phyloP scores from a whole-genome alignment of 2,797 vertebrate genomes.

The Parauchenoglanis punctatus region DNA sequence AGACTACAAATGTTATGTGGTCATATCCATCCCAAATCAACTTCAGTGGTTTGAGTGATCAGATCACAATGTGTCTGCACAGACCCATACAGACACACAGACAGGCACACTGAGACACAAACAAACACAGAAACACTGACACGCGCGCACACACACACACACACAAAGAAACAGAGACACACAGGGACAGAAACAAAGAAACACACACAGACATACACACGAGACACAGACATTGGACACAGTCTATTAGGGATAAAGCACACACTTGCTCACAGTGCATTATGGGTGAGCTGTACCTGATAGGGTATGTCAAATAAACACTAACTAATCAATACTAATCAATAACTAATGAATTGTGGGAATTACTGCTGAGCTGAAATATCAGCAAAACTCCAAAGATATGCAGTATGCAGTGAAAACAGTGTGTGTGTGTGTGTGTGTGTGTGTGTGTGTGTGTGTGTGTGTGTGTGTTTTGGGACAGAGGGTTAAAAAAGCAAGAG shows the following conservation, averaged over 20 bases:
- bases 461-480: background rate
- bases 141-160: background rate
- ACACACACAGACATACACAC: background rate
- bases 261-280: background rate
- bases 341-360: background rate
- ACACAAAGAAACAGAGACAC: background rate
- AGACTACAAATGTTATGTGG: no score
- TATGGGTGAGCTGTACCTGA: background rate
- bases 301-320: background rate
- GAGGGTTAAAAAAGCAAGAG: background rate
- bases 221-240: background rate
- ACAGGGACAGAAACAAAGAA: background rate
- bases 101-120: background rate
- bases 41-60: no score
- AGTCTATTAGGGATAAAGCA: background rate
- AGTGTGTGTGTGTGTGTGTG: background rate
- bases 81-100: background rate
- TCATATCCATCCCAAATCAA: no score
- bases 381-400: background rate
- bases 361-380: background rate
- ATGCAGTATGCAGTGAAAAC: background rate
- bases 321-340: background rate
- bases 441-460: slow-evolving; percentile 12
- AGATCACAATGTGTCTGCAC: no score
- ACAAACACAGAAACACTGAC: background rate